A percentile compares a stretch with the other conserved stretches of the same genome.
phyloP scores from a whole-genome alignment of 1,140 invertebrate species.

The Drosophila pectinifera region DNA sequence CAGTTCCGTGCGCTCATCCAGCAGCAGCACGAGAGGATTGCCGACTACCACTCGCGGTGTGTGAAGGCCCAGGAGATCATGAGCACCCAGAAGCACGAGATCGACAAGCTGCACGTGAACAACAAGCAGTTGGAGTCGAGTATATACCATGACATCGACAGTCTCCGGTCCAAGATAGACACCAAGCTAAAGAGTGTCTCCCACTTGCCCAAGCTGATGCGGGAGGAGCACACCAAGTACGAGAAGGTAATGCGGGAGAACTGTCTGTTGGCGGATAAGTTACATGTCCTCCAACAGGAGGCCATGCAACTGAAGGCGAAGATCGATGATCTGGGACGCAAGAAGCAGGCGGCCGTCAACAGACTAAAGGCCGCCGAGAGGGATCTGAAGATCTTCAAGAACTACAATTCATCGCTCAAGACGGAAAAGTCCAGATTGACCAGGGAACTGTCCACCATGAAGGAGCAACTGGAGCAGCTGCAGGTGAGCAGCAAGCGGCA shows the following conservation, averaged over 20 bases:
- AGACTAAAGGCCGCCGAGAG: constrained; percentile 72
- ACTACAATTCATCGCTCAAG: constrained; percentile 72
- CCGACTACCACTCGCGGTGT: constrained; percentile 72
- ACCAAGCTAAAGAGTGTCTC: constrained; percentile 65
- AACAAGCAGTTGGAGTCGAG: constrained; percentile 76
- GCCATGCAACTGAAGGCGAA: constrained; percentile 66
- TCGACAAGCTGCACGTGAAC: constrained; percentile 74
- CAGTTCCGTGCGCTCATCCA: constrained; percentile 64
- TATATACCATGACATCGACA: constrained; percentile 65
- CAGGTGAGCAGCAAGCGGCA: constrained; percentile 66
- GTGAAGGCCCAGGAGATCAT: constrained; percentile 79
- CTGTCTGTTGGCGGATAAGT: constrained; percentile 63
- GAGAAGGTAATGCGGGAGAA: constrained; percentile 76
- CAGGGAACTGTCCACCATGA: constrained; percentile 55
- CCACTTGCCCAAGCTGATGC: constrained; percentile 67
- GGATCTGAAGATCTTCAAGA: constrained; percentile 80
- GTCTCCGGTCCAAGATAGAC: constrained; percentile 69
- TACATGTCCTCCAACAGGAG: constrained; percentile 65
- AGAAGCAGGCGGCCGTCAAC: constrained; percentile 66
- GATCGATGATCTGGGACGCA: constrained; percentile 70
- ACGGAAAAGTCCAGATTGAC: constrained; percentile 63
- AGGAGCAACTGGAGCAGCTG: constrained; percentile 65
- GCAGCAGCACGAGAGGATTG: constrained; percentile 70
- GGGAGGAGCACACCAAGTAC: constrained; percentile 67
- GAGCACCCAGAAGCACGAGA: constrained; percentile 76